These are phyloP conservation scores for Pygoscelis adeliae DNA, from an alignment of 2,113 vertebrate species.

Conservation along the genomic window DNA sequence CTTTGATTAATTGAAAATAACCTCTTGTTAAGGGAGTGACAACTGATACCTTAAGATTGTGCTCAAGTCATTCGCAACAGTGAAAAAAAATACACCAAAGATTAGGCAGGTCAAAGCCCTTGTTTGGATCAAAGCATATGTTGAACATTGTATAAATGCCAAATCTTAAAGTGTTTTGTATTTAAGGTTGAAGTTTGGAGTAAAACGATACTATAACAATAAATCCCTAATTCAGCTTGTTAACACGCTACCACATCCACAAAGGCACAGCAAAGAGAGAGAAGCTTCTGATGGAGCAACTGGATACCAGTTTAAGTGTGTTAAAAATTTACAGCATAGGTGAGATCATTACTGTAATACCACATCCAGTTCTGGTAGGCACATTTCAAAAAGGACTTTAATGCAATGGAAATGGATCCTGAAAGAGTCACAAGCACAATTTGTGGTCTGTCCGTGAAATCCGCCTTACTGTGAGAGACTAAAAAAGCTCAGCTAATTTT, in stretches of 20 bases:
- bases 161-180: constrained; percentile 49
- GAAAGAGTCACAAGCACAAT: background rate
- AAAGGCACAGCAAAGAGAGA: background rate
- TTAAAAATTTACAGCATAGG: background rate
- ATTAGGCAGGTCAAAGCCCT: constrained; percentile 54
- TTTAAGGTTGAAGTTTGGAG: constrained; percentile 36
- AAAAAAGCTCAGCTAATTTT: constrained; percentile 28
- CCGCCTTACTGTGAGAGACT: background rate
- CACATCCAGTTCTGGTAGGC: background rate
- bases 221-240: constrained; percentile 43
- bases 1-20: constrained; percentile 68
- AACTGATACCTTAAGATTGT: constrained; percentile 24
- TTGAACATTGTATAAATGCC: constrained; percentile 51
- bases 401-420: constrained; percentile 14
- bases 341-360: background rate
- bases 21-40: constrained; percentile 58
- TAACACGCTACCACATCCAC: background rate
- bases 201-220: constrained; percentile 52
- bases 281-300: background rate
- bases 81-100: background rate
- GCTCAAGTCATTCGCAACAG: constrained; percentile 33
- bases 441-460: constrained; percentile 33
- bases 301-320: background rate
- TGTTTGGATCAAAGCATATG: constrained; percentile 62
- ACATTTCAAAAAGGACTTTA: constrained; percentile 8